These are phyloP conservation scores for Pogona vitticeps DNA, from an alignment of 2,113 vertebrate genomes.

Conservation along the genomic window DNA sequence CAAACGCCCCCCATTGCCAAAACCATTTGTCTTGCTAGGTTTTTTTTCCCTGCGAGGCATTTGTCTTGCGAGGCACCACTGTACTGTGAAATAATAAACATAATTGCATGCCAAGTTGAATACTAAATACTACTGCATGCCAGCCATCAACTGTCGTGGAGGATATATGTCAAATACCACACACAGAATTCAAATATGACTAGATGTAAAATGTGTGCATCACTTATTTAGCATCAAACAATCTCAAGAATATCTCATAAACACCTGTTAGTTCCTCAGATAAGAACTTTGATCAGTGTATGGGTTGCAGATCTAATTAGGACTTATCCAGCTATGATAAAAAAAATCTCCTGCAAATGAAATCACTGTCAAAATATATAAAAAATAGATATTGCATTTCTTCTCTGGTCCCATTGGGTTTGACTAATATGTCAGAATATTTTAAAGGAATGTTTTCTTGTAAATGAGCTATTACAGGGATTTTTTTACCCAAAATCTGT, in stretches of 20 bases:
- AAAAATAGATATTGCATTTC: background rate
- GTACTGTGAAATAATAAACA: background rate
- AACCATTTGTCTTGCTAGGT: too few relatives aligned
- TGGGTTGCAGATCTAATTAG: background rate
- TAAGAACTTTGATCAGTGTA: background rate
- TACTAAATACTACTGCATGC: background rate
- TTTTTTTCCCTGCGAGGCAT: too few relatives aligned
- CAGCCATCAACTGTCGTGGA: background rate
- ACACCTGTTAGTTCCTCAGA: background rate
- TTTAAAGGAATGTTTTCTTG: constrained; percentile 19
- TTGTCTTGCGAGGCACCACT: too few relatives aligned
- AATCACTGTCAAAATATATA: background rate
- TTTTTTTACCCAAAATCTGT: background rate
- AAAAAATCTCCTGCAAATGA: background rate
- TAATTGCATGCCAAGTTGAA: background rate
- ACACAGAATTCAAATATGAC: background rate
- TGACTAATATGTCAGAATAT: background rate
- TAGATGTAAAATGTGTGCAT: background rate
- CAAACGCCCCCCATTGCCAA: too few relatives aligned
- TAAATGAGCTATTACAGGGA: background rate
- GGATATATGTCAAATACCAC: background rate
- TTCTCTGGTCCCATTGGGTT: background rate
- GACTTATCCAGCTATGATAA: background rate
- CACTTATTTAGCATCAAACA: background rate
- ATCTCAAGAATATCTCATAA: background rate